phyloP scores from a whole-genome alignment of 2,797 vertebrate genomes.

The Thamnophis elegans region DNA sequence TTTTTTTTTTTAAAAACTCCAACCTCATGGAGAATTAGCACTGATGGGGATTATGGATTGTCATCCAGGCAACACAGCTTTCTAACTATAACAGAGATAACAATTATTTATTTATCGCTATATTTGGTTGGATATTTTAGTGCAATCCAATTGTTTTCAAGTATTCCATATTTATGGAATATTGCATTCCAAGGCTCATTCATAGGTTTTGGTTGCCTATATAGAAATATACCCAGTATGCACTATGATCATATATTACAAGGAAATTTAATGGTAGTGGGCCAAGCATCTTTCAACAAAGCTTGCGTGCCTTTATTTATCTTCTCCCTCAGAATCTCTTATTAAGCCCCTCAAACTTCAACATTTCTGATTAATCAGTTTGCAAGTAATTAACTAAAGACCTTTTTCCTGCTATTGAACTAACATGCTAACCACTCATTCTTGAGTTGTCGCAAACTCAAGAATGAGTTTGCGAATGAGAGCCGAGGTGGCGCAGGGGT shows the following conservation, averaged over 20 bases:
- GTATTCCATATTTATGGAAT: background rate
- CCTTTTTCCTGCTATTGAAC: background rate
- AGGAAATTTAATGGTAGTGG: too few relatives aligned
- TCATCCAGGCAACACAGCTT: background rate
- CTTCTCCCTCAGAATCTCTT: background rate
- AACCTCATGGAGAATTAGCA: background rate
- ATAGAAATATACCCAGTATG: background rate
- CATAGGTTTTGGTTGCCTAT: background rate
- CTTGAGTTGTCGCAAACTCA: background rate
- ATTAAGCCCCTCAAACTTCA: background rate
- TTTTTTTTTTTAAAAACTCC: background rate
- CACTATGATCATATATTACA: too few relatives aligned
- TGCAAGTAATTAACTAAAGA: background rate
- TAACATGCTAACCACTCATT: background rate
- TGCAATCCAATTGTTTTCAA: background rate
- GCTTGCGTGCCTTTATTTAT: background rate
- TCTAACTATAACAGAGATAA: background rate
- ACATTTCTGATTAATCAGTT: too few relatives aligned
- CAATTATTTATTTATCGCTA: background rate
- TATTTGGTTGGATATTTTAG: background rate
- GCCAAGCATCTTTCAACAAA: too few relatives aligned
- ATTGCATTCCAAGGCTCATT: background rate
- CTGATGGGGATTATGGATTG: background rate
- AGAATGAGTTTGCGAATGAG: too few relatives aligned
- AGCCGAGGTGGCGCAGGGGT: too few relatives aligned